Base-by-base conservation (phyloP, 2,797 vertebrate species). In the Furcifer pardalis region DNA sequence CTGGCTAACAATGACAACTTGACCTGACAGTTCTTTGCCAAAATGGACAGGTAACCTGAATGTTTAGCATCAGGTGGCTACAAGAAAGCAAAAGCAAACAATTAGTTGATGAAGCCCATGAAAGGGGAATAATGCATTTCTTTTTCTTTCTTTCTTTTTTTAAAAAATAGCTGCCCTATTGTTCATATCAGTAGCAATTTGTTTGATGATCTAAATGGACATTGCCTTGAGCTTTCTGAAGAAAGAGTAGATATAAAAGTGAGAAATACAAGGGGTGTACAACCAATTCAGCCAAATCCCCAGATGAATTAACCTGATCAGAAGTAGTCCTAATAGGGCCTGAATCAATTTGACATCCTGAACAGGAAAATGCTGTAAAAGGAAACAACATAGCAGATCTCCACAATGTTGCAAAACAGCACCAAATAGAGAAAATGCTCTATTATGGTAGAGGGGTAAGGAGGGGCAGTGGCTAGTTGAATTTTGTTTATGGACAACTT, bases 41-140 rank as follows among this genome's bases (percentile, higher is more conserved):
- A 85, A 27, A 19, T 71, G 49, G 65, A 74, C 56, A 88, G 44
- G 69, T 81, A 72, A 46, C 35, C 85, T 74, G 60, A 89, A 0
- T n/a, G 56, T 73, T 1, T 56, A 8, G 27, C 76, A 21, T 80
- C 78, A 73, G 66, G 83, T 52, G 76, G 74, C 21, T 85, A 40
- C 30, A 42, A 52, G 52, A 27, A 35, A 23, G 23, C 10, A 27
- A 66, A 86, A 80, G 32, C 21, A 80, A 40, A 52, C 1, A 37
- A 84, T 59, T 73, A 2, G 23, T 76, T 63, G 35, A 37, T 62
- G 4, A 77, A 74, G 56, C 77, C 79, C 56, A 1, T 66, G 77
- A 68, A 10, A 9, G 30, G 2, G 19, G 46, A n/a, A n/a, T n/a
- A n/a, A n/a, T n/a, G n/a, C n/a, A n/a, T n/a, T n/a, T n/a, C n/a